Percentiles rank a stretch among this genome's conserved stretches.
Evolutionary conservation across 2,797 vertebrate species (phyloP).

Genomic region (Anas bahamensis): DNA sequence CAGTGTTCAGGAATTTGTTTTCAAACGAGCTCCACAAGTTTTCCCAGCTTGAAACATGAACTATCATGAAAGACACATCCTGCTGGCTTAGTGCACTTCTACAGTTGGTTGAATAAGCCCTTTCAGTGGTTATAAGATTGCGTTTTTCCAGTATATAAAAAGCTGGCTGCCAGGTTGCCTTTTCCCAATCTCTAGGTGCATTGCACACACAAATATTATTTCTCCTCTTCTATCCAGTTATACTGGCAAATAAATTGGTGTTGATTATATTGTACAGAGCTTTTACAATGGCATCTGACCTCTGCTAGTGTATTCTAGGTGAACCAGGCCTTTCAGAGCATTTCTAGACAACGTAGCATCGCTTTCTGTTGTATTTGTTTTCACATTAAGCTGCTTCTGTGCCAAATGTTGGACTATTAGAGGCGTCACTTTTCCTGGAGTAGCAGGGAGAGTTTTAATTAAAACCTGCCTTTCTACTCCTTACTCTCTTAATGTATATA

Average conservation of each 20-base stretch:
- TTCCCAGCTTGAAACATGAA: background rate
- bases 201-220: background rate
- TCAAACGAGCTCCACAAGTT: background rate
- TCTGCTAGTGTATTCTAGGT: background rate
- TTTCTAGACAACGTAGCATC: background rate
- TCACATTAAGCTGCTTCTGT: background rate
- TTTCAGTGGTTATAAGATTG: background rate
- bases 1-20: constrained; percentile 3
- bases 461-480: background rate
- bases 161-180: background rate
- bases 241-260: background rate
- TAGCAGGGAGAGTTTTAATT: background rate
- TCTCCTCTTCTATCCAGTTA: background rate
- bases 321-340: background rate
- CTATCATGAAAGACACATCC: background rate
- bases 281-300: background rate
- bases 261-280: background rate
- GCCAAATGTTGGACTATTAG: background rate
- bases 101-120: background rate
- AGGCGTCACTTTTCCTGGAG: background rate
- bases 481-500: background rate
- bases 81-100: constrained; percentile 1
- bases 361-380: background rate
- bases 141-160: background rate
- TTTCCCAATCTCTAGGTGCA: background rate